Evolutionary conservation across 2,888 invertebrate genomes (phyloP), one percentile per base, ranked within the genome.

Genomic region (Drosophila quinaria): DNA sequence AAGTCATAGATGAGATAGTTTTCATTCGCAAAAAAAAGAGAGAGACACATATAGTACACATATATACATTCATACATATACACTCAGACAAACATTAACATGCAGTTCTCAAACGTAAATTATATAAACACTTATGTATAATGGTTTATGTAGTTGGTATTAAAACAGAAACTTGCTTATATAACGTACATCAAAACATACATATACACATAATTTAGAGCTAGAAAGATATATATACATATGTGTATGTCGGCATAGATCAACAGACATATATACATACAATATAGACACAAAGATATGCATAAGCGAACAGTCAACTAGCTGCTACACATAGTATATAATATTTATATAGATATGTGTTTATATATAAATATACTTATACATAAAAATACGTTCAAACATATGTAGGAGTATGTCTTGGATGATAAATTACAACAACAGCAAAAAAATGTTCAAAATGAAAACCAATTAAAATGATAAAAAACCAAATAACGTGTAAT

Each of bases 391-490:
- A 33, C 41, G 33, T 39, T 11, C 25, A 60, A 15, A 10, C 8
- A 66, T 69, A 72, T 74, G 74, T 71, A 70, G 64, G 71, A 70
- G 67, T 59, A 67, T 65, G 70, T 79, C 77, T 78, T 75, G 75
- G 62, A 76, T 83, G 69, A 78, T 78, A 84, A 87, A 80, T 78
- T 69, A 66, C 71, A 55, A 37, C 55, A 55, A 22, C 56, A 42
- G 31, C 54, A 70, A 77, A 78, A 25, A 80, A 70, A 80, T 86
- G 77, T 88, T 80, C 75, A 73, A 76, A 83, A 63, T 64, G 51
- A 69, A 88, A 83, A 70, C 77, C 74, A 85, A 84, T 82, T 82
- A 75, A 77, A 74, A 72, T 65, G 71, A 78, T 78, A 77, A 74
- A 68, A 84, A 70, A 58, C 37, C 42, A 41, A 70, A 59, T 65